phyloP scores from a whole-genome alignment of 2,888 invertebrate species.

The Drosophila neotestacea region DNA sequence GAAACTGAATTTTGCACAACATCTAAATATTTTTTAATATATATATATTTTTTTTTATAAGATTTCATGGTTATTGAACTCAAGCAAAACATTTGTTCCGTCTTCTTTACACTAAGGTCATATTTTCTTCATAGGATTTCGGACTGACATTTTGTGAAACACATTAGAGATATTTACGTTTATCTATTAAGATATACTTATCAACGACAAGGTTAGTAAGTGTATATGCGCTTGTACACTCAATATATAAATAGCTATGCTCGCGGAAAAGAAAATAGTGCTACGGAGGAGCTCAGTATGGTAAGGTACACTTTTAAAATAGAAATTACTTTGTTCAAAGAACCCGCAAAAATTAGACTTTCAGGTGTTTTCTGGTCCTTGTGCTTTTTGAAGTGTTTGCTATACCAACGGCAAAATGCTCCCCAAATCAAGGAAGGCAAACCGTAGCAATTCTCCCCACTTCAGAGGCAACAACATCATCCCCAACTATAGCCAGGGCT shows the following conservation, averaged over 20 bases:
- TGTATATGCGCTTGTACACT: neutral
- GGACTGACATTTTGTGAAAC: neutral
- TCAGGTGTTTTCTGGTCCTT: constrained; percentile 6
- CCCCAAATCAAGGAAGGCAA: neutral
- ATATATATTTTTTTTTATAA: too few relatives aligned
- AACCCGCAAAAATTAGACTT: neutral
- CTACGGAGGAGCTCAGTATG: neutral
- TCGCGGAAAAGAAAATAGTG: neutral
- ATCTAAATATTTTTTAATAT: too few relatives aligned
- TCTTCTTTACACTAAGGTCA: neutral
- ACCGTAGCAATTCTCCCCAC: neutral
- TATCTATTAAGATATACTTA: neutral
- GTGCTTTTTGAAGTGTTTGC: constrained; percentile 5
- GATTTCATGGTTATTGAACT: neutral
- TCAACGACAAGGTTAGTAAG: too few relatives aligned
- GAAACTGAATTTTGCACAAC: neutral
- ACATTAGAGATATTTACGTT: neutral
- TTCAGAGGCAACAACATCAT: neutral
- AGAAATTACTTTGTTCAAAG: neutral
- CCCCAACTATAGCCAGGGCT: neutral
- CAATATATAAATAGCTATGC: constrained; percentile 3
- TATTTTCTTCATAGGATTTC: too few relatives aligned
- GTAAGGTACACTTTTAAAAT: neutral
- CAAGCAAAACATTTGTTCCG: neutral
- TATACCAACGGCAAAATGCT: neutral